Evolutionary conservation across 2,113 vertebrate species (phyloP).

Genomic region (Pomatostomus ruficeps): DNA sequence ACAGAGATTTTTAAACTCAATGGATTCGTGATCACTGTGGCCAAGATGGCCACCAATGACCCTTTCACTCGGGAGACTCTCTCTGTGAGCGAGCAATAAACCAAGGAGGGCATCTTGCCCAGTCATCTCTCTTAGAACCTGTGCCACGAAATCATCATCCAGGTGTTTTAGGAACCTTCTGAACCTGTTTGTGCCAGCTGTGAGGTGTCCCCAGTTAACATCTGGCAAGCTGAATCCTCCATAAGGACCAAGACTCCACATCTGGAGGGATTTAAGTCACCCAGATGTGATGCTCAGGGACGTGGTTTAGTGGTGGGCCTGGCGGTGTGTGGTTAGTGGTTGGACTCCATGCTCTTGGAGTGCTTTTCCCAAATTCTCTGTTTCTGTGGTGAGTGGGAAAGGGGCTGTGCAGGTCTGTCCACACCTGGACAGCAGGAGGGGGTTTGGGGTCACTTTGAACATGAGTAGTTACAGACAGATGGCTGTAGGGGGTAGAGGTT

Average conservation of each 20-base stretch:
- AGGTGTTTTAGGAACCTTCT: background rate
- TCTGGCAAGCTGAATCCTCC: background rate
- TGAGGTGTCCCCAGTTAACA: background rate
- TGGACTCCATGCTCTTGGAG: background rate
- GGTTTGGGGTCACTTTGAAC: background rate
- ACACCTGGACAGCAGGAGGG: background rate
- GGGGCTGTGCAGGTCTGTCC: background rate
- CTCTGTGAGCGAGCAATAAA: background rate
- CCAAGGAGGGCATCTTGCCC: background rate
- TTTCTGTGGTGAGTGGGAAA: background rate
- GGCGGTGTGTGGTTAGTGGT: background rate
- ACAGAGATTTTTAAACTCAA: background rate
- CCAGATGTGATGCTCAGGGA: background rate
- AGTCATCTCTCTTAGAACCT: background rate
- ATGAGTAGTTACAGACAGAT: fast-evolving
- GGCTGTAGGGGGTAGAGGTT: background rate
- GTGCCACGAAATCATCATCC: background rate
- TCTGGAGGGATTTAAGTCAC: background rate
- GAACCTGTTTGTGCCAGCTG: background rate
- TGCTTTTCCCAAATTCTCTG: background rate
- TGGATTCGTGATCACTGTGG: background rate
- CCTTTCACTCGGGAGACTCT: no score
- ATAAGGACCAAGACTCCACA: background rate
- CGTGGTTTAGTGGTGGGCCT: background rate
- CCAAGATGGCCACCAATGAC: background rate